Evolutionary conservation across 2,113 vertebrate species (phyloP).

Genomic region (Sisor rabdophorus): DNA sequence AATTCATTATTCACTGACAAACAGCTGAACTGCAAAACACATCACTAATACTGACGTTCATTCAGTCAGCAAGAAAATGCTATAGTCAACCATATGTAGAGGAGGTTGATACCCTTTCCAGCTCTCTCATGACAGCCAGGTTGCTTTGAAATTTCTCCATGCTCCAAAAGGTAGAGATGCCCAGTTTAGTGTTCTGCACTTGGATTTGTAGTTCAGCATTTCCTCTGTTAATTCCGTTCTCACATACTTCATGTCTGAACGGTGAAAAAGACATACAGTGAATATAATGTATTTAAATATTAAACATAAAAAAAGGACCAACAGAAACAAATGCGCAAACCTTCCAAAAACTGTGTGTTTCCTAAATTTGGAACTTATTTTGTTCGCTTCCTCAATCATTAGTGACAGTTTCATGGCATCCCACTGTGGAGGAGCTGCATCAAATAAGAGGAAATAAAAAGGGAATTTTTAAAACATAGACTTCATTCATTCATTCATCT

Average conservation of each 20-base stretch:
- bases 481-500: too few relatives aligned
- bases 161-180: conserved; percentile 87
- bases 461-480: too few relatives aligned
- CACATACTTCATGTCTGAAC: conserved; percentile 73
- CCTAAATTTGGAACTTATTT: conserved; percentile 78
- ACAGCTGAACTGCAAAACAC: not conserved
- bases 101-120: conserved; percentile 74
- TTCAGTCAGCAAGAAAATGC: not conserved
- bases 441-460: conserved; percentile 34
- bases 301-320: not conserved
- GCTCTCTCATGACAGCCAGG: conserved; percentile 85
- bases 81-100: not conserved
- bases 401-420: conserved; percentile 87
- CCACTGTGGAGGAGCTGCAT: conserved; percentile 78
- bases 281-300: not conserved
- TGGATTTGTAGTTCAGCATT: conserved; percentile 70
- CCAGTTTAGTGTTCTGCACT: conserved; percentile 83
- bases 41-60: not conserved
- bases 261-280: not conserved
- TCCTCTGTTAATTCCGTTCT: conserved; percentile 52
- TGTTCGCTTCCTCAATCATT: conserved; percentile 93
- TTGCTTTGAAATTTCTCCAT: conserved; percentile 92
- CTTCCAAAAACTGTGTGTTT: conserved; percentile 82
- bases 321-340: conserved; percentile 55
- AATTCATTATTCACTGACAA: not conserved